phyloP scores from a whole-genome alignment of 2,797 vertebrate species.

The Eulemur mongoz region DNA sequence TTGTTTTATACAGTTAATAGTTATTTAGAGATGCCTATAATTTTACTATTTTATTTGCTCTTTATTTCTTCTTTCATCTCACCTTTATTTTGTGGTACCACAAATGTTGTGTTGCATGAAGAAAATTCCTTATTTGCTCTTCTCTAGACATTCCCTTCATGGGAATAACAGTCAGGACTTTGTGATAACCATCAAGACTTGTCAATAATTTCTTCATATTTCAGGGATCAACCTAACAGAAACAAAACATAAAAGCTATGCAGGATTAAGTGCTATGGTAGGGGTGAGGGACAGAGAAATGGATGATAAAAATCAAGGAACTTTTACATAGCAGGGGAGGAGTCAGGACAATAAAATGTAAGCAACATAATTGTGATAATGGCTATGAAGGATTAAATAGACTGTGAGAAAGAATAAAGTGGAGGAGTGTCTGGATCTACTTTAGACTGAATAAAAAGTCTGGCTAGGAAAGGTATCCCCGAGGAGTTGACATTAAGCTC shows the following conservation, averaged over 20 bases:
- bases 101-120: not conserved
- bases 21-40: not conserved
- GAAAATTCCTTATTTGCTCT: not conserved
- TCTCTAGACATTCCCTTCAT: not conserved
- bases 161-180: not conserved
- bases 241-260: not conserved
- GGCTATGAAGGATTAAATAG: not conserved
- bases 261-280: not conserved
- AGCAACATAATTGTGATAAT: not conserved
- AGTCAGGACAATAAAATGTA: not conserved
- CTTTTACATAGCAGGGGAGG: not conserved
- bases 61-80: not conserved
- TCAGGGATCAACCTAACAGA: not conserved
- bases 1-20: not conserved
- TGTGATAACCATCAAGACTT: not conserved
- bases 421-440: not conserved
- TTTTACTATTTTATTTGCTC: not conserved
- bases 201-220: constrained; percentile 13
- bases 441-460: not conserved
- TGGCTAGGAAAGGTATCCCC: not conserved
- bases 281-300: not conserved
- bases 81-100: not conserved
- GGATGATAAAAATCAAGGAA: not conserved
- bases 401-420: not conserved
- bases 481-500: not conserved